Base-by-base conservation (phyloP, 2,888 invertebrate genomes). In the Melinaea menophilus region DNA sequence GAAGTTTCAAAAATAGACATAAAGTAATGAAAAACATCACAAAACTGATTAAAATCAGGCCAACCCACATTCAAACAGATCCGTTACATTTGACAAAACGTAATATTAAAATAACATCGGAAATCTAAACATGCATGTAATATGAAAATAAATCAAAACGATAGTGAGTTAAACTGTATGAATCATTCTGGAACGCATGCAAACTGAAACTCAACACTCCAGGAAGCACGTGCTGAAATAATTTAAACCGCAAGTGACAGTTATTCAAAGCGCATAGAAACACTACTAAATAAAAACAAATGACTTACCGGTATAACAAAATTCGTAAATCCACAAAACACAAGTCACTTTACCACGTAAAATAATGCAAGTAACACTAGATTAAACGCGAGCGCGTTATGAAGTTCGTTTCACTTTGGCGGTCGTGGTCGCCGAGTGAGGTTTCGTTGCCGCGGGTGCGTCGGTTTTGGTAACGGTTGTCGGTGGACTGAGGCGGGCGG, bases 401-500 rank as follows among this genome's bases (percentile, higher is more conserved):
- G 80, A 79, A 78, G 75, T 79, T 76, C 77, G 79, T 78, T 79
- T 78, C 79, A 80, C 82, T 68, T 69, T 58, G 56, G 64, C 82
- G 63, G 64, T 61, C 65, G 69, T 67, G 67, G 60, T 84, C 80
- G 82, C 81, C 79, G 78, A 82, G 80, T 80, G 82, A 78, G 81
- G 81, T 80, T 81, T 79, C 76, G 85, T 79, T 80, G 80, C 81
- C 84, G 87, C 87, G 86, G 85, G 83, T 75, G 81, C 82, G 80
- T 78, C 80, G 84, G 74, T 78, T 83, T 81, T 74, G 82, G 85
- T 81, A 86, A 84, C 88, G 89, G 86, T 82, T 84, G 80, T 82
- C 84, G 85, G 72, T 84, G 85, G 84, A 90, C 90, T 90, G 90
- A 88, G 85, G 85, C 86, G 89, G 88, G 88, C 89, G 89, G 86